Percentiles rank a stretch among this genome's conserved stretches.
Conservation (phyloP, 2,888 invertebrate genomes). For the Ennomos quercinarius region DNA sequence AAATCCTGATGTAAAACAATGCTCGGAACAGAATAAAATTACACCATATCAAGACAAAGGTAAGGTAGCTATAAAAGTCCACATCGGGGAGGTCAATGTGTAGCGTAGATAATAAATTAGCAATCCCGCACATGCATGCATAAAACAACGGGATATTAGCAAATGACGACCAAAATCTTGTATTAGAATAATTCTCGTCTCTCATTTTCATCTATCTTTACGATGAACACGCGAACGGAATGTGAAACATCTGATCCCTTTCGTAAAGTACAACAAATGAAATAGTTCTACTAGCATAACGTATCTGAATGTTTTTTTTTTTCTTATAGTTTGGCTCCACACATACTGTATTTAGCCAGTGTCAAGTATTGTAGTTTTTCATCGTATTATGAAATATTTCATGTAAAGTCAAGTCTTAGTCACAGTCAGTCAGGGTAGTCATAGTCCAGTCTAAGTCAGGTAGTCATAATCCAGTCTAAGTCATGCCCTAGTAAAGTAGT, state of each 20-base stretch:
- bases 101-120: constrained; percentile 20
- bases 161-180: constrained; percentile 17
- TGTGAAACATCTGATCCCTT: constrained; percentile 17
- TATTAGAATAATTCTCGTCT: constrained; percentile 21
- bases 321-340: too few relatives aligned
- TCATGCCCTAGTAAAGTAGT: too few relatives aligned
- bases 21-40: constrained; percentile 23
- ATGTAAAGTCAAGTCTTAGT: too few relatives aligned
- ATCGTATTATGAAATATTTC: too few relatives aligned
- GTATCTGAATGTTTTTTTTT: constrained; percentile 11
- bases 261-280: constrained; percentile 8
- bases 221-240: constrained; percentile 13
- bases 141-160: constrained; percentile 22
- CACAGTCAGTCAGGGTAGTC: too few relatives aligned
- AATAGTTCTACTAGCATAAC: constrained; percentile 14
- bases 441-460: too few relatives aligned
- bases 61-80: constrained; percentile 13
- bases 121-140: constrained; percentile 18
- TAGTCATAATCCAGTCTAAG: too few relatives aligned
- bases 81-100: constrained; percentile 10
- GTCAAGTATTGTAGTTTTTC: too few relatives aligned
- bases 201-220: constrained; percentile 16
- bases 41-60: constrained; percentile 15
- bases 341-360: too few relatives aligned
- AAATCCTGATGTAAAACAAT: constrained; percentile 20